Evolutionary conservation across 2,113 vertebrate genomes (phyloP).

Genomic region (Taxidea taxus): DNA sequence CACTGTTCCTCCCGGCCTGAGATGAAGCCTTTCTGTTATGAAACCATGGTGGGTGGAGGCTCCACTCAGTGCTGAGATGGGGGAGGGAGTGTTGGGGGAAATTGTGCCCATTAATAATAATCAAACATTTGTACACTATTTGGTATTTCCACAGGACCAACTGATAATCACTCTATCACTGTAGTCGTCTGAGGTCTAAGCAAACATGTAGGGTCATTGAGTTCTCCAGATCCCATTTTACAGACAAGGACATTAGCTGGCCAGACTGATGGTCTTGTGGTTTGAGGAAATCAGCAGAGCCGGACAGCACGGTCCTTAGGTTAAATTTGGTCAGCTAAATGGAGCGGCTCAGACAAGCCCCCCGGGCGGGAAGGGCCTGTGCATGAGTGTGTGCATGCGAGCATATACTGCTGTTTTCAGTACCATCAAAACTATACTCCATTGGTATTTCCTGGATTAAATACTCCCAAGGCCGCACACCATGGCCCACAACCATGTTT

Average conservation of each 20-base stretch:
- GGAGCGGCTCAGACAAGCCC: background rate
- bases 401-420: background rate
- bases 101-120: background rate
- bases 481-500: background rate
- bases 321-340: background rate
- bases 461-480: background rate
- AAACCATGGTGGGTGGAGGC: background rate
- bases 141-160: background rate
- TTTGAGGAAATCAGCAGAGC: conserved; percentile 2
- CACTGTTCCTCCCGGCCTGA: background rate
- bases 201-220: background rate
- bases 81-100: background rate
- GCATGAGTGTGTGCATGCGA: background rate
- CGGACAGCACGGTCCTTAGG: background rate
- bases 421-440: background rate
- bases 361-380: background rate
- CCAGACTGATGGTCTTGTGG: background rate
- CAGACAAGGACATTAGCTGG: background rate
- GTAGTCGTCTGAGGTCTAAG: background rate
- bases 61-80: background rate
- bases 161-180: background rate
- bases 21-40: background rate
- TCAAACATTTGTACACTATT: background rate
- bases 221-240: background rate
- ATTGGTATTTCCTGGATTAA: conserved; percentile 6